Percentiles rank a stretch among this genome's conserved stretches.
Conservation (phyloP, 2,888 invertebrate species). For the Ernsta delagoae region DNA sequence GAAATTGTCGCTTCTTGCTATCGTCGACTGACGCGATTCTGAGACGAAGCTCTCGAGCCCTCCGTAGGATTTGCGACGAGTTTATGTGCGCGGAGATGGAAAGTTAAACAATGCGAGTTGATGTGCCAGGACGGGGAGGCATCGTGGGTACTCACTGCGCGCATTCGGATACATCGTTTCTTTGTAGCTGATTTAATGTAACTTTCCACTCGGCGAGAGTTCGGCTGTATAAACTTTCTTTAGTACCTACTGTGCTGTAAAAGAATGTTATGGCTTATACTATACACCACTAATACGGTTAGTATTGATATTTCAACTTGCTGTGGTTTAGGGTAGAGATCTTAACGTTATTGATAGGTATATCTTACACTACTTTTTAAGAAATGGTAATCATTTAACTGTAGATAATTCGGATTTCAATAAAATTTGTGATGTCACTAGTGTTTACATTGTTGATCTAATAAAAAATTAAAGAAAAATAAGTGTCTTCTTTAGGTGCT, state of each 20-base stretch:
- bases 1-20: slow-evolving; percentile 71
- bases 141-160: slow-evolving; percentile 44
- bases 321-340: background rate
- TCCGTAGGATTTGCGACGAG: slow-evolving; percentile 68
- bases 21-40: slow-evolving; percentile 72
- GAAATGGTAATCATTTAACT: too few species aligned
- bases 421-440: too few species aligned
- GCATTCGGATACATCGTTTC: slow-evolving; percentile 32
- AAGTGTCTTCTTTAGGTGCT: too few species aligned
- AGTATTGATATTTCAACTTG: background rate
- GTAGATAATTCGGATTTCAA: too few species aligned
- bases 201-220: slow-evolving; percentile 4
- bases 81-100: slow-evolving; percentile 66
- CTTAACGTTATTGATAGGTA: too few species aligned
- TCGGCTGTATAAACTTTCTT: slow-evolving; percentile 17
- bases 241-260: slow-evolving; percentile 5
- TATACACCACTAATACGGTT: background rate
- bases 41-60: slow-evolving; percentile 62
- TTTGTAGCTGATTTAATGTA: slow-evolving; percentile 55
- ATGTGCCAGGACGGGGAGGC: slow-evolving; percentile 55
- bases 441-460: too few species aligned
- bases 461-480: too few species aligned
- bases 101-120: slow-evolving; percentile 63
- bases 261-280: slow-evolving; percentile 14
- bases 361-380: too few species aligned